A percentile compares a stretch with the other conserved stretches of the same genome.
These are phyloP conservation scores for Sterrhoptilus dennistouni DNA, from an alignment of 2,113 vertebrate genomes.

Conservation along the genomic window DNA sequence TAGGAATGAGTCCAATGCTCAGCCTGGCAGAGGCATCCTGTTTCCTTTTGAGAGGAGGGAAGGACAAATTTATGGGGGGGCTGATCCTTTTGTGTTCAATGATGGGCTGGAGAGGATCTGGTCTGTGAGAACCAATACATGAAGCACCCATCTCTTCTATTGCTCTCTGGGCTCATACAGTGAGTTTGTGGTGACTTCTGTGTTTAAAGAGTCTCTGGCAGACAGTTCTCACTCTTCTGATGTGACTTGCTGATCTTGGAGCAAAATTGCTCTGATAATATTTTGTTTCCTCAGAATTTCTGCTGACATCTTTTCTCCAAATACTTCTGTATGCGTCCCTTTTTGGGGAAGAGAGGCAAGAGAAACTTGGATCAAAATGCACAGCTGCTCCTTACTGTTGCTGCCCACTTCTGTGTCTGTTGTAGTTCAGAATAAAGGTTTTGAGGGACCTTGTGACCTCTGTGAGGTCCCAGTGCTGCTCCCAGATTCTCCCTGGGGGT, in stretches of 20 bases:
- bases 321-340: neutral
- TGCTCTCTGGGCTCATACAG: accelerated
- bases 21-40: slow-evolving; percentile 21
- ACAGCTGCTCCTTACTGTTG: neutral
- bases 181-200: neutral
- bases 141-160: neutral
- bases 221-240: neutral
- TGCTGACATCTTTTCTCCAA: neutral
- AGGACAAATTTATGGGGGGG: neutral
- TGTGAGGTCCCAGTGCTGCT: neutral
- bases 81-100: neutral
- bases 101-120: neutral
- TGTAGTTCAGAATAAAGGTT: neutral
- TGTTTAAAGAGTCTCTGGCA: neutral
- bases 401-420: neutral
- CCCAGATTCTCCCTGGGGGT: neutral
- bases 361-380: neutral
- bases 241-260: neutral
- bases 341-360: neutral
- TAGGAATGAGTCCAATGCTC: slow-evolving; percentile 28
- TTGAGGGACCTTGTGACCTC: neutral
- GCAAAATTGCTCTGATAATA: neutral
- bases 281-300: neutral
- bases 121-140: neutral
- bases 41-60: neutral